Percentiles rank a stretch among this genome's conserved stretches.
phyloP scores from a whole-genome alignment of 1,140 invertebrate genomes.

The Cephus cinctus region DNA sequence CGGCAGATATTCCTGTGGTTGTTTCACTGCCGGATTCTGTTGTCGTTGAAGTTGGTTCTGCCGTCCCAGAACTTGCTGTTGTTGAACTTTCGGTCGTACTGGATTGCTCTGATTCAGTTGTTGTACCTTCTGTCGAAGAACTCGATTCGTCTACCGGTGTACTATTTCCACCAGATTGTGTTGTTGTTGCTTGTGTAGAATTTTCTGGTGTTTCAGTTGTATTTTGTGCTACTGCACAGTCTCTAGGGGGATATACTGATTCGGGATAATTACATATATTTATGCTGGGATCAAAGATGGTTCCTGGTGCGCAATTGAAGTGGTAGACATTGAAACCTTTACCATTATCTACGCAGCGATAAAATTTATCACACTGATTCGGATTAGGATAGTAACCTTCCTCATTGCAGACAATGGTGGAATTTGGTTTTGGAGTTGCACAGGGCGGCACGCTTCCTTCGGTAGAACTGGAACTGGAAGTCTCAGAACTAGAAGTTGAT shows the following conservation, averaged over 20 bases:
- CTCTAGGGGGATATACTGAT: constrained; percentile 55
- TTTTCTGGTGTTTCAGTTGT: constrained; percentile 27
- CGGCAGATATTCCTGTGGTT: constrained; percentile 9
- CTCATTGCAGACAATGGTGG: constrained; percentile 47
- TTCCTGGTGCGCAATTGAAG: constrained; percentile 58
- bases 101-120: constrained; percentile 21
- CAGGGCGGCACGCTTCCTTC: constrained; percentile 16
- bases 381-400: constrained; percentile 68
- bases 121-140: constrained; percentile 17
- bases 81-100: constrained; percentile 22
- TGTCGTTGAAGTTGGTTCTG: constrained; percentile 14
- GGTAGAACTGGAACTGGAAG: constrained; percentile 11
- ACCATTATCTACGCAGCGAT: constrained; percentile 69
- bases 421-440: constrained; percentile 26
- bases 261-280: constrained; percentile 58
- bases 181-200: constrained; percentile 20
- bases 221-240: constrained; percentile 37
- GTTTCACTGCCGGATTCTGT: constrained; percentile 16
- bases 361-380: constrained; percentile 69
- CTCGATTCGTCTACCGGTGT: constrained; percentile 14
- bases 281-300: constrained; percentile 59
- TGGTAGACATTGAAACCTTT: constrained; percentile 61
- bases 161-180: constrained; percentile 3
- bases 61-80: constrained; percentile 9
- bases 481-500: constrained; percentile 12